Conservation (phyloP, 2,113 vertebrate genomes). For the Corythornis madagascariensis region DNA sequence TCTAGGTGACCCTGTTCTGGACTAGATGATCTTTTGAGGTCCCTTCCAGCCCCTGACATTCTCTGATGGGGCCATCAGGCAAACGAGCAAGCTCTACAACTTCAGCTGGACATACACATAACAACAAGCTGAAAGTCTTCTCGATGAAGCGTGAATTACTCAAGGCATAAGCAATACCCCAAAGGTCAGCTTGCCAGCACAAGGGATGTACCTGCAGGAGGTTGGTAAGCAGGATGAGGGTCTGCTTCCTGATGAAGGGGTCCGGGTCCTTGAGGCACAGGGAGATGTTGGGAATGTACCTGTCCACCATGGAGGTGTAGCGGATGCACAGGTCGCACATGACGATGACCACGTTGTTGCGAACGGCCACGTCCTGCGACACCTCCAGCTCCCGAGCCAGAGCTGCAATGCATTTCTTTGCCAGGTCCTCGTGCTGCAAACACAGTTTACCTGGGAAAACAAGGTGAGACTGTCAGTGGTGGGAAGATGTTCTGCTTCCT, state of each 20-base stretch:
- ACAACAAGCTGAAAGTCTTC: neutral
- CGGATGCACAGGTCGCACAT: slow-evolving; percentile 93
- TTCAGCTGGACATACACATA: neutral
- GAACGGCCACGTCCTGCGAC: slow-evolving; percentile 79
- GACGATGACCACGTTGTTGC: slow-evolving; percentile 87
- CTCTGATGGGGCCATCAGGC: neutral
- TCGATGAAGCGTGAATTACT: neutral
- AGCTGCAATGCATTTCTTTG: slow-evolving; percentile 84
- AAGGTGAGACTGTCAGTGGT: neutral
- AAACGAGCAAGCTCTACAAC: neutral
- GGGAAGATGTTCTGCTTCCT: neutral
- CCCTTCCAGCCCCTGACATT: too few relatives aligned
- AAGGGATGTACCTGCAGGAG: slow-evolving; percentile 85
- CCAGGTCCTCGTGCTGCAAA: slow-evolving; percentile 89
- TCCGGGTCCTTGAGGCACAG: slow-evolving; percentile 84
- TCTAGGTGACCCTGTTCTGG: too few relatives aligned
- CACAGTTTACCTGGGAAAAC: slow-evolving; percentile 87
- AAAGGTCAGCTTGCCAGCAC: neutral
- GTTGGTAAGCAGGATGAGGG: slow-evolving; percentile 90
- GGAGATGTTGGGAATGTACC: slow-evolving; percentile 88
- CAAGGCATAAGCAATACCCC: neutral
- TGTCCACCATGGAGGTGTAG: slow-evolving; percentile 88
- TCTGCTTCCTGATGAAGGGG: slow-evolving; percentile 88
- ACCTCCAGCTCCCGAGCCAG: slow-evolving; percentile 90
- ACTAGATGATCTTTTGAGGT: too few relatives aligned